Percentiles rank a stretch among this genome's conserved stretches.
These are phyloP conservation scores for Eupithecia inturbata DNA, from an alignment of 2,888 invertebrate species.

Conservation along the genomic window DNA sequence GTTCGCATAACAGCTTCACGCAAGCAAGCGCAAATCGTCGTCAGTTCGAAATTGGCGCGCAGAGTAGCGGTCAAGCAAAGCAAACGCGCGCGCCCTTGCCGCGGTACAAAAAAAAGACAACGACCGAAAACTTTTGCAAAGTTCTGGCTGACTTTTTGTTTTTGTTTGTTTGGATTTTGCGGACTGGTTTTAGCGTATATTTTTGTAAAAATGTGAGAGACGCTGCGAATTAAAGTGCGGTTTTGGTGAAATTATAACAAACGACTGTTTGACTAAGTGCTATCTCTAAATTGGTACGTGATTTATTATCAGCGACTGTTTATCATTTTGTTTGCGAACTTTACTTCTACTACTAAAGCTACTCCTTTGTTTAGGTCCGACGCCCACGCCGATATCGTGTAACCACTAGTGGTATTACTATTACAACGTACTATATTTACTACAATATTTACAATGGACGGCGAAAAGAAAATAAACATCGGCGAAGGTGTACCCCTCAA, in stretches of 20 bases:
- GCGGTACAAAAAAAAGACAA: constrained; percentile 46
- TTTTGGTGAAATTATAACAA: constrained; percentile 23
- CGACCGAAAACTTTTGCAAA: constrained; percentile 50
- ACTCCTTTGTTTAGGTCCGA: constrained; percentile 78
- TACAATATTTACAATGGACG: constrained; percentile 69
- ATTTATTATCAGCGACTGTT: constrained; percentile 64
- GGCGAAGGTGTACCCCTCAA: constrained; percentile 76
- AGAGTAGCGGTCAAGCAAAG: constrained; percentile 58
- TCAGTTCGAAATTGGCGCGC: constrained; percentile 81
- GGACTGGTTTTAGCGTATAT: constrained; percentile 46
- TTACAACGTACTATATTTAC: constrained; percentile 42
- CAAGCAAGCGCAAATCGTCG: constrained; percentile 31
- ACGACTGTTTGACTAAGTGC: constrained; percentile 21
- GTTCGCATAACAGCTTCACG: constrained; percentile 45
- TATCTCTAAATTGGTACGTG: constrained; percentile 51
- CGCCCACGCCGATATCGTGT: constrained; percentile 64
- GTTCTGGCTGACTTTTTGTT: constrained; percentile 62
- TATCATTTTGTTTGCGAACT: constrained; percentile 72
- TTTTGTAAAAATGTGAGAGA: constrained; percentile 37
- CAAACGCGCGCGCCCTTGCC: constrained; percentile 64
- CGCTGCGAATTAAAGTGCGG: constrained; percentile 27
- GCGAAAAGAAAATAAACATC: constrained; percentile 71
- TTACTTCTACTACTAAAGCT: constrained; percentile 62
- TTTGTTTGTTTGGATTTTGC: constrained; percentile 51
- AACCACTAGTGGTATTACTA: constrained; percentile 63